Base-by-base conservation (phyloP, 2,797 vertebrate genomes). In the Taenioides sp. region DNA sequence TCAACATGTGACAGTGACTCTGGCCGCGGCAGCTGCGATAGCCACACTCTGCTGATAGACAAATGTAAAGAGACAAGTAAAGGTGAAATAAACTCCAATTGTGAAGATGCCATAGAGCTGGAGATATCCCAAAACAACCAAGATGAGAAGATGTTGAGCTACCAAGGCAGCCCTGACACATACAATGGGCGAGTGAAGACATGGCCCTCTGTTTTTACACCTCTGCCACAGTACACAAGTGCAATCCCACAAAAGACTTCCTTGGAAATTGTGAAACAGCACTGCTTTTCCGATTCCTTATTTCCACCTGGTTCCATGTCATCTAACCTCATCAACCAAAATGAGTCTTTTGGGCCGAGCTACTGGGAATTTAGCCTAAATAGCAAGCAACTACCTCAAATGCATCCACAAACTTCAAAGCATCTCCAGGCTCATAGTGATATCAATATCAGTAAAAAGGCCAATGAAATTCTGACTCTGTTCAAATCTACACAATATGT, bases 21-120 rank as follows among this genome's bases (percentile, higher is more conserved):
- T 0, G 97, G 97, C 50, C 90, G 93, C 11, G 96, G 96, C 63
- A 98, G 97, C 84, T 98, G 94, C 18, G 95, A 98, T 74, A 98
- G 97, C 77, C 95, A 92, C 81, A 96, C 95, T 6, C 89, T 96
- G 70, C 90, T 97, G 73, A 87, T 93, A 71, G 95, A 96, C 67
- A 97, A 95, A 77, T 88, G 89, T 73, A 88, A 88, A 1, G 91
- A 90, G 3, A 34, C 87, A 18, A 86, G 7, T 1, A 82, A 87
- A 2, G 80, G 80, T 7, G 65, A 72, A 23, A 71, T 40, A 28
- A 75, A 31, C 28, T 54, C 68, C 17, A 69, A 75, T 49, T 65
- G 85, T 82, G 74, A 71, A 52, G 18, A 25, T 60, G 28, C 18
- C 4, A 20, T 0, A 1, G 73, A 80, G 27, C 7, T 31, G 4